Evolutionary conservation across 1,140 invertebrate genomes (phyloP).

Genomic region (Aricia agestis): DNA sequence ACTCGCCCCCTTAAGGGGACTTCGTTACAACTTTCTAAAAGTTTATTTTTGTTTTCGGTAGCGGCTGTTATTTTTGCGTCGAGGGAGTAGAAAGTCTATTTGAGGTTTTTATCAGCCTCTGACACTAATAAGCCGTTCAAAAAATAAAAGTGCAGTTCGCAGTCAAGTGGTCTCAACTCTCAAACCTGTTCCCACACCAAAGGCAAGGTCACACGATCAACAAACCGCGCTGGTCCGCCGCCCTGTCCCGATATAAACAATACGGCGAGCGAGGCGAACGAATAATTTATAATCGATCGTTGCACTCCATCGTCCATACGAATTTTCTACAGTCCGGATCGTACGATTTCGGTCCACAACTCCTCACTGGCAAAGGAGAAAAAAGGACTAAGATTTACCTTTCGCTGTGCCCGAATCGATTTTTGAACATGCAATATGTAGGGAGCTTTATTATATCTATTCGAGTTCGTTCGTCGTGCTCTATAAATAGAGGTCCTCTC

Average conservation of each 20-base stretch:
- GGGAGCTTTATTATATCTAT: background rate
- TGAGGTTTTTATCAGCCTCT: background rate
- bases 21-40: background rate
- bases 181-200: slow-evolving; percentile 9
- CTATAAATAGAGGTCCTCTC: background rate
- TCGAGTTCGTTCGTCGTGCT: background rate
- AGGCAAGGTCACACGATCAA: slow-evolving; percentile 11
- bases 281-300: slow-evolving; percentile 1
- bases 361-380: background rate
- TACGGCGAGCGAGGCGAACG: background rate
- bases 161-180: background rate
- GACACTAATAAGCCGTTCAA: slow-evolving; percentile 12
- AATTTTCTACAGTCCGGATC: background rate
- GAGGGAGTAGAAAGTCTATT: background rate
- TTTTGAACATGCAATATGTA: background rate
- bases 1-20: too few relatives aligned
- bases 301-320: background rate
- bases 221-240: background rate
- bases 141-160: slow-evolving; percentile 10
- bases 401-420: background rate
- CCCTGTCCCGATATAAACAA: slow-evolving; percentile 1
- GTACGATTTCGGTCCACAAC: background rate
- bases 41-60: background rate
- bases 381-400: background rate
- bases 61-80: background rate